phyloP scores from a whole-genome alignment of 2,797 vertebrate genomes.

The Xenentodon cancila region DNA sequence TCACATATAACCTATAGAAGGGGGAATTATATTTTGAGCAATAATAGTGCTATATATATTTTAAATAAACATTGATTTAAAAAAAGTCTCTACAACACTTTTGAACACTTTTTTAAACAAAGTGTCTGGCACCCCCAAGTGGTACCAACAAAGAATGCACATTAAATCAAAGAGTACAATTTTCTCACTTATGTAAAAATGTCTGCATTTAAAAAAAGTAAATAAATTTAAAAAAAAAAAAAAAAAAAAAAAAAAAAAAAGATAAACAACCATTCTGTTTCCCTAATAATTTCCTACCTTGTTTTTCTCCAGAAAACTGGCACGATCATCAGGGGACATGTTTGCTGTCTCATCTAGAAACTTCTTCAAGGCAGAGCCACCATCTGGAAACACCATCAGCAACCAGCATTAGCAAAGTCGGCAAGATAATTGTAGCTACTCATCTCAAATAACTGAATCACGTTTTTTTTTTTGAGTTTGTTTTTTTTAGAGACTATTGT shows the following conservation, averaged over 20 bases:
- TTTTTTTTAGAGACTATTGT: too few species aligned
- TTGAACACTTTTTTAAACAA: too few species aligned
- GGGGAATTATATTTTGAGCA: neutral
- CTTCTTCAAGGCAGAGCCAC: slow-evolving; percentile 88
- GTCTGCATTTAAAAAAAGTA: too few species aligned
- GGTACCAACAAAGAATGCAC: slow-evolving; percentile 12
- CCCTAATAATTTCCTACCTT: slow-evolving; percentile 78
- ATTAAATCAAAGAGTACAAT: neutral
- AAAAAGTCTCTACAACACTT: too few species aligned
- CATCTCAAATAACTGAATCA: too few species aligned
- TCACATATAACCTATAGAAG: slow-evolving; percentile 85
- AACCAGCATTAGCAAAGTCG: neutral
- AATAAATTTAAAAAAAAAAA: too few species aligned
- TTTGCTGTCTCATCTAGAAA: slow-evolving; percentile 91
- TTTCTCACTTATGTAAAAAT: too few species aligned
- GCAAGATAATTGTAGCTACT: too few species aligned
- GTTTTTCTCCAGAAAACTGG: slow-evolving; percentile 90
- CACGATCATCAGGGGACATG: slow-evolving; percentile 90
- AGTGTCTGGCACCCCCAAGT: slow-evolving; percentile 47
- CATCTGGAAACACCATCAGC: slow-evolving; percentile 55
- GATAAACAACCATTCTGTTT: too few species aligned
- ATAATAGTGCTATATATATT: neutral
- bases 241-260: too few species aligned
- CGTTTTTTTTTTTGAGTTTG: too few species aligned
- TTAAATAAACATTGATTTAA: neutral